A percentile compares a stretch with the other conserved stretches of the same genome.
Evolutionary conservation across 2,113 vertebrate genomes (phyloP).

Genomic region (Rhipidura dahli): DNA sequence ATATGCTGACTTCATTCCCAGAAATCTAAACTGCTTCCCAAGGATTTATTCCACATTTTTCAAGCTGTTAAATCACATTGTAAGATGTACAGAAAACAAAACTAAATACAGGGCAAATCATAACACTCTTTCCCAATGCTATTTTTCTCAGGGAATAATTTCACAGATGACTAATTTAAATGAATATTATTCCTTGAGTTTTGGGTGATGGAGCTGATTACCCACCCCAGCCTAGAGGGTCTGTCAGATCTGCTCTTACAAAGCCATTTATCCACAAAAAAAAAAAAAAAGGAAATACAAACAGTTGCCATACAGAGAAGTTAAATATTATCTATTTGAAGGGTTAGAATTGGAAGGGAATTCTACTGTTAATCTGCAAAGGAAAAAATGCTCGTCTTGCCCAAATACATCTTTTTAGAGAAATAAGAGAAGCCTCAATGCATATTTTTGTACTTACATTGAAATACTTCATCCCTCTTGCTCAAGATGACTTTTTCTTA

Average conservation of each 20-base stretch:
- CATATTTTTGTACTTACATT: slow-evolving; percentile 33
- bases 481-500: not conserved
- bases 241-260: not conserved
- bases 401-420: not conserved
- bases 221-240: not conserved
- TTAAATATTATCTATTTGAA: not conserved
- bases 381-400: not conserved
- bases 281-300: not conserved
- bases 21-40: not conserved
- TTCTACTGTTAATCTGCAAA: not conserved
- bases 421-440: not conserved
- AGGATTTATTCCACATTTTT: not conserved
- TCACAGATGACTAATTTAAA: not conserved
- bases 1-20: not conserved
- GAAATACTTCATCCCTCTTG: slow-evolving; percentile 26
- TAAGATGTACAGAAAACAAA: not conserved
- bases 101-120: not conserved
- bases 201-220: not conserved
- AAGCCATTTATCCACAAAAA: not conserved
- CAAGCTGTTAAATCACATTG: not conserved
- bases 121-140: not conserved
- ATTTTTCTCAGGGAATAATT: not conserved
- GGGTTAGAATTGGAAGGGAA: not conserved
- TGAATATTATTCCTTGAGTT: not conserved
- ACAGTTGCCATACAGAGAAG: not conserved